Base-by-base conservation (phyloP, 2,797 vertebrate species). In the Enoplosus armatus region DNA sequence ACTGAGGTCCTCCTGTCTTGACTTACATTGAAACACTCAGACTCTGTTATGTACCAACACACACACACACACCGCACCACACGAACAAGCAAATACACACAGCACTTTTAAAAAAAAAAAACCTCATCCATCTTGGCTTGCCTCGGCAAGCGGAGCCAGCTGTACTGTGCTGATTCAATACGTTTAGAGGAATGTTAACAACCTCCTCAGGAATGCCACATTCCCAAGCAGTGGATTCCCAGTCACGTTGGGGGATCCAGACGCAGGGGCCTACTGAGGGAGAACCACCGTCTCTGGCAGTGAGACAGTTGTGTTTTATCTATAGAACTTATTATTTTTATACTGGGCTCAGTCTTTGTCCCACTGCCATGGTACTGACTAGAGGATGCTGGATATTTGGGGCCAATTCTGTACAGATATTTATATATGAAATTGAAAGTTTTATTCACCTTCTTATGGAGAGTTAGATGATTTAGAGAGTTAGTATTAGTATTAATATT, bases 141-240 rank as follows among this genome's bases (percentile, higher is more conserved):
- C 82, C 18, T 50, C 75, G 79, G 83, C 87, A 88, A 88, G 90
- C 63, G 55, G 50, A 85, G 85, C 91, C 92, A 93, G 91, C 86
- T 92, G 93, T 84, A 89, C 84, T 73, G 63, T 91, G 88, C 90
- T 90, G 90, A 92, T 92, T 95, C 93, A 92, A 87, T 88, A 89
- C 65, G 85, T 92, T 87, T 75, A 60, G 59, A 90, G 85, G 92
- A 94, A 93, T 93, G 89, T 95, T 95, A 94, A 94, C 92, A 90
- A 85, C 90, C 86, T 89, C 80, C 79, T 91, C 79, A 87, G 90
- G 93, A 95, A 95, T 95, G 89, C 85, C 35, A 61, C 90, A 76
- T 89, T 93, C 82, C 80, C 83, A 71, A 90, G 84, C 83, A 79
- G 75, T 87, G 83, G 75, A 85, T 88, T 91, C 85, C 79, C 69